Base-by-base conservation (phyloP, 1,140 invertebrate genomes). In the Solenopsis invicta region DNA sequence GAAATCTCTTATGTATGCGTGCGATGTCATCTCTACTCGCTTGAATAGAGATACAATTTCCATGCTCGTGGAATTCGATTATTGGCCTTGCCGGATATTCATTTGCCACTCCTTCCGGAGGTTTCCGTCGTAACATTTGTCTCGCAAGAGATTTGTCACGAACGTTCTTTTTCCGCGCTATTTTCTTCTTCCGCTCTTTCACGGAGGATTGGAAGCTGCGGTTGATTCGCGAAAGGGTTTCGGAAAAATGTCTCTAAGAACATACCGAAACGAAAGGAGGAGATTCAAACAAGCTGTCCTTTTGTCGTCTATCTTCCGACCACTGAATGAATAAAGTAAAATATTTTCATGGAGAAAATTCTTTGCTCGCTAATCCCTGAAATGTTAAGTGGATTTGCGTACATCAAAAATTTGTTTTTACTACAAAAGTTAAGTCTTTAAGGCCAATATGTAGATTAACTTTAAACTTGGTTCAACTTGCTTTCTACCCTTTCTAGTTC, bases 1-100 rank as follows among this genome's bases (percentile, higher is more conserved):
- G 82, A 88, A 84, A 91, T 86, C 61, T 78, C 80, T 74, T 74
- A 87, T 24, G 41, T 45, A 45, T 48, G 2, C 9, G 67, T 82
- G 52, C 21, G 4, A 59, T n/a, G 66, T 34, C 66, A 45, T 72
- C 24, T 29, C 8, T 13, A 24, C 24, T 66, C 24, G 37, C 13
- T 10, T 8, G 9, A 18, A 13, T 10, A 4, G 41, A 24, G 12
- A 45, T 29, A 52, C 71, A 12, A 41, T 24, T 45, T 3, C n/a
- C 41, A 0, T 41, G 18, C 18, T 2, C 12, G 13, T 10, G 37
- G 29, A 16, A 74, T 74, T 84, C 41, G 24, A 84, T 84, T 62
- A 62, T 75, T 41, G 69, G 45, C 37, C 74, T 48, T 62, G 75
- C 13, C 6, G 29, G 18, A 29, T 13, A 41, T 3, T 24, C 48